Evolutionary conservation across 2,888 invertebrate species (phyloP).

Genomic region (Deilephila elpenor): DNA sequence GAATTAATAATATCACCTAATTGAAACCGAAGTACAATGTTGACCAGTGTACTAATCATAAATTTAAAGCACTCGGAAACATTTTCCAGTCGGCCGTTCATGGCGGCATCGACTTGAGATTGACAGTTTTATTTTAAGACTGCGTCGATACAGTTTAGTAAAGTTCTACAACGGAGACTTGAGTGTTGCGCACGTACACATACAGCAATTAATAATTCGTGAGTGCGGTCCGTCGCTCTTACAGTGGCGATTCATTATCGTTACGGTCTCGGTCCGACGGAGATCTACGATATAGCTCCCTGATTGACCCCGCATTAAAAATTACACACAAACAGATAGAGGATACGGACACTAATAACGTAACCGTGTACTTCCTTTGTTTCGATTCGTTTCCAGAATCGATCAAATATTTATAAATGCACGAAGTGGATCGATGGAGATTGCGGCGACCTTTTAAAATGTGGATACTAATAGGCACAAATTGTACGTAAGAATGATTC

Average conservation of each 20-base stretch:
- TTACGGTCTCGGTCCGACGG: constrained; percentile 77
- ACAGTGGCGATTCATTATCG: constrained; percentile 82
- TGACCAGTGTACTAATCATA: constrained; percentile 66
- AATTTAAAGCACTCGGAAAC: constrained; percentile 57
- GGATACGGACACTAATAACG: constrained; percentile 69
- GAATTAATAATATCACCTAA: constrained; percentile 79
- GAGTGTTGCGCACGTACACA: constrained; percentile 57
- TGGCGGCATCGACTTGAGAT: constrained; percentile 31
- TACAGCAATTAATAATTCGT: constrained; percentile 83
- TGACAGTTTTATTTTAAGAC: constrained; percentile 39
- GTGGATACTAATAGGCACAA: constrained; percentile 55
- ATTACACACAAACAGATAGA: constrained; percentile 81
- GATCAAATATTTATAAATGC: constrained; percentile 75
- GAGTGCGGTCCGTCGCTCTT: constrained; percentile 82
- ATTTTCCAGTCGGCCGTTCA: constrained; percentile 14
- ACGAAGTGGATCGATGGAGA: constrained; percentile 64
- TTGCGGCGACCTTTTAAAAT: constrained; percentile 70
- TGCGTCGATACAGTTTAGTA: constrained; percentile 39
- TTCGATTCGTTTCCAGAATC: constrained; percentile 70
- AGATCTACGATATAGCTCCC: constrained; percentile 82
- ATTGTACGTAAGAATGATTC: constrained; percentile 65
- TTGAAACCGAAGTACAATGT: constrained; percentile 75
- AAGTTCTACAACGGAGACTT: constrained; percentile 58
- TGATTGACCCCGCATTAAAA: constrained; percentile 85
- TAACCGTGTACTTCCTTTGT: constrained; percentile 70